Evolutionary conservation across 2,888 invertebrate genomes (phyloP).

Genomic region (Gymnoscelis rufifasciata): DNA sequence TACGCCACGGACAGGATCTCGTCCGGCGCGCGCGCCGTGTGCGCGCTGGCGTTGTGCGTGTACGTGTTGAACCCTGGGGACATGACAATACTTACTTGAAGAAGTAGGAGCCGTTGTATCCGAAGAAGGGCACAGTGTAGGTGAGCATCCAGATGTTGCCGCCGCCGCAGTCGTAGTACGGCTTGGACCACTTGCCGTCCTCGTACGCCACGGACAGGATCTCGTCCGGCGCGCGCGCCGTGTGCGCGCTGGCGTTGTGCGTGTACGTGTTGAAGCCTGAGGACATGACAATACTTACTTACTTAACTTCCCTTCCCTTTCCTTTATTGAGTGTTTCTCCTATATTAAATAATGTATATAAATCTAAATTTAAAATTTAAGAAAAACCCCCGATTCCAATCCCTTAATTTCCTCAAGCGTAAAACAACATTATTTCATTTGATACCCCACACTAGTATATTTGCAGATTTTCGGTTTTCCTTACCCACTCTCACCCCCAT

Average conservation of each 20-base stretch:
- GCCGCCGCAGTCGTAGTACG: conserved; percentile 97
- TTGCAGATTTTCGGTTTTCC: too few species aligned
- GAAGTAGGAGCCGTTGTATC: conserved; percentile 93
- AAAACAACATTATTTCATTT: too few species aligned
- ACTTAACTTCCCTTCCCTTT: too few species aligned
- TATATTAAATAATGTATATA: too few species aligned
- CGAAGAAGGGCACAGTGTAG: conserved; percentile 97
- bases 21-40: too few species aligned
- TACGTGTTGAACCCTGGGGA: conserved; percentile 44
- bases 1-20: conserved; percentile 75
- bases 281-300: not conserved
- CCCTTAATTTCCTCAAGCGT: too few species aligned
- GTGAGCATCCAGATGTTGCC: conserved; percentile 99
- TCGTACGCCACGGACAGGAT: conserved; percentile 94
- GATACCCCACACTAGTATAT: too few species aligned
- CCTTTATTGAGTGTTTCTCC: too few species aligned
- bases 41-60: too few species aligned
- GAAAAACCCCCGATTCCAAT: too few species aligned
- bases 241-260: conserved; percentile 86
- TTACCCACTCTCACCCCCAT: too few species aligned
- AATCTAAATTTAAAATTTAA: too few species aligned
- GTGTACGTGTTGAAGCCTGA: conserved; percentile 92
- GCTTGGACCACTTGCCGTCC: conserved; percentile 97
- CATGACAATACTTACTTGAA: conserved; percentile 99
- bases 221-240: conserved; percentile 87